A percentile compares a stretch with the other conserved stretches of the same genome.
These are phyloP conservation scores for Drosophila subsilvestris DNA, from an alignment of 2,888 invertebrate species.

Conservation along the genomic window DNA sequence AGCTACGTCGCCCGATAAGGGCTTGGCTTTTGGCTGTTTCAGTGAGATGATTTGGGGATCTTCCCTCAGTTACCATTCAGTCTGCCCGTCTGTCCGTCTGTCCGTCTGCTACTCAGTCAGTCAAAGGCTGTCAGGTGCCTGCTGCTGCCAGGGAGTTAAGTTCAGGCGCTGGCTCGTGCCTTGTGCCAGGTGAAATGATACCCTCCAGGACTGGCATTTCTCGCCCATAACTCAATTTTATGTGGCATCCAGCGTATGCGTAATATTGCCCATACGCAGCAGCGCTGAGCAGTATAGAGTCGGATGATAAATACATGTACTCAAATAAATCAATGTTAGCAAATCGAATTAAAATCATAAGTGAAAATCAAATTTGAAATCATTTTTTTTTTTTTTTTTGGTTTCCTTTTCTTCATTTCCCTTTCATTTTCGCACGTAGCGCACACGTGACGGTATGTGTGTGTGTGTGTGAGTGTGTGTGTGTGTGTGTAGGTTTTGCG, in stretches of 20 bases:
- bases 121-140: not conserved
- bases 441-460: not conserved
- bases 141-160: not conserved
- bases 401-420: not conserved
- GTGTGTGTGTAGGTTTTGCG: not conserved
- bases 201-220: not conserved
- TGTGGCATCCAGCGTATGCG: constrained; percentile 12
- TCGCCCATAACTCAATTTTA: not conserved
- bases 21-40: not conserved
- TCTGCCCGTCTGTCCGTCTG: too few relatives aligned
- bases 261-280: constrained; percentile 41
- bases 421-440: not conserved
- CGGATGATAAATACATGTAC: constrained; percentile 23
- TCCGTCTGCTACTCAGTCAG: too few relatives aligned
- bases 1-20: too few relatives aligned
- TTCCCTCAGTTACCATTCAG: too few relatives aligned
- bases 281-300: not conserved
- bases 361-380: constrained; percentile 42
- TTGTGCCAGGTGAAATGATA: not conserved
- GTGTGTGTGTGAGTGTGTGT: not conserved
- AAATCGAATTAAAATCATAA: constrained; percentile 48
- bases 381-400: constrained; percentile 2
- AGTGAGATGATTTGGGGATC: too few relatives aligned
- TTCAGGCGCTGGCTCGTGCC: too few relatives aligned
- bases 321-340: constrained; percentile 43